Evolutionary conservation across 2,888 invertebrate genomes (phyloP).

Genomic region (Bruchidius siliquastri): DNA sequence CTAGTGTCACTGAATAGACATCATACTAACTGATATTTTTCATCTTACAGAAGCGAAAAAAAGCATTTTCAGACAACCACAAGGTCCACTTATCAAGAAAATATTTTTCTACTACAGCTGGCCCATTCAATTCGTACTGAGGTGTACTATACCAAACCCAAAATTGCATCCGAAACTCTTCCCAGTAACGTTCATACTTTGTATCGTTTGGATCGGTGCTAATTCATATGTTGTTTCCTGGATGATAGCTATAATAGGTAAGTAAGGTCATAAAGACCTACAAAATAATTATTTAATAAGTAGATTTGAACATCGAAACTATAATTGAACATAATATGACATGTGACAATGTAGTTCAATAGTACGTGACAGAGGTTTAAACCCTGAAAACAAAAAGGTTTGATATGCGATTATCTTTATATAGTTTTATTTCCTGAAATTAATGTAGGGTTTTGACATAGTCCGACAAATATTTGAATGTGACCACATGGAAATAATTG

Average conservation of each 20-base stretch:
- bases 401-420: too few relatives aligned
- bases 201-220: constrained; percentile 78
- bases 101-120: constrained; percentile 67
- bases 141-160: constrained; percentile 68
- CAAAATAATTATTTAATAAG: too few relatives aligned
- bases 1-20: too few relatives aligned
- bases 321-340: too few relatives aligned
- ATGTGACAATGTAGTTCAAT: too few relatives aligned
- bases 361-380: too few relatives aligned
- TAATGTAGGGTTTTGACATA: too few relatives aligned
- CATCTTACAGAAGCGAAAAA: constrained; percentile 19
- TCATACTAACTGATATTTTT: not conserved
- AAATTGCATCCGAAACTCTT: constrained; percentile 58
- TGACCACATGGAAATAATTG: too few relatives aligned
- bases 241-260: constrained; percentile 87
- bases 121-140: constrained; percentile 65
- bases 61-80: constrained; percentile 29
- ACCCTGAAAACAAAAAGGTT: too few relatives aligned
- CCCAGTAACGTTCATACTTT: constrained; percentile 78
- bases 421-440: too few relatives aligned
- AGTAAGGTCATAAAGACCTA: constrained; percentile 25
- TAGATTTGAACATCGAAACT: too few relatives aligned
- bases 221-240: constrained; percentile 86
- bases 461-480: too few relatives aligned
- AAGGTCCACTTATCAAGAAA: constrained; percentile 37